Conservation (phyloP, 2,888 invertebrate genomes). For the Bombylius major region DNA sequence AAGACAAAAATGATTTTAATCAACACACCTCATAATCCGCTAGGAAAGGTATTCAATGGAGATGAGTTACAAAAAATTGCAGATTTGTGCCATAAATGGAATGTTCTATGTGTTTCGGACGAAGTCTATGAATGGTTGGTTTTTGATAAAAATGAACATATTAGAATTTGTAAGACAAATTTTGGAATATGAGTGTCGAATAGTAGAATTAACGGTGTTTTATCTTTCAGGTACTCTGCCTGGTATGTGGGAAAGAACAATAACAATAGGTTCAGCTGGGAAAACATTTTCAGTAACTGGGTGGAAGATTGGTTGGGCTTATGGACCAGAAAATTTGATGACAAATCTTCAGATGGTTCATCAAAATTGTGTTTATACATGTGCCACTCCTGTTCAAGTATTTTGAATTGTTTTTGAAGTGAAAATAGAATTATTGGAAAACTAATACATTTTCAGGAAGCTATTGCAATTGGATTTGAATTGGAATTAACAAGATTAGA, state of each 20-base stretch:
- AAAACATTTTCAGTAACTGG: conserved; percentile 98
- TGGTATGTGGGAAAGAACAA: conserved; percentile 95
- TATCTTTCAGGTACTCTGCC: conserved; percentile 63
- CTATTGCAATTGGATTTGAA: conserved; percentile 81
- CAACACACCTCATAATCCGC: conserved; percentile 97
- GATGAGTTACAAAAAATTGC: conserved; percentile 68
- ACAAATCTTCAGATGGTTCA: conserved; percentile 75
- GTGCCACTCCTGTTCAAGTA: conserved; percentile 74
- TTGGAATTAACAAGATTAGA: conserved; percentile 58
- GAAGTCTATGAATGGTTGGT: conserved; percentile 99
- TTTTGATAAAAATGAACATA: conserved; percentile 67
- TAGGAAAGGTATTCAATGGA: conserved; percentile 66
- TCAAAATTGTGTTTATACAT: conserved; percentile 89
- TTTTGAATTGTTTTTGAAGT: background rate
- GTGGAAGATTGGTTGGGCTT: conserved; percentile 95
- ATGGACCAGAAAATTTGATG: conserved; percentile 74
- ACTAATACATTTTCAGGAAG: conserved; percentile 52
- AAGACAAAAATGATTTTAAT: conserved; percentile 90
- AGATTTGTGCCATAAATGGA: conserved; percentile 79
- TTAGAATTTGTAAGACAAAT: conserved; percentile 63
- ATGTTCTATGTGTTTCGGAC: conserved; percentile 85
- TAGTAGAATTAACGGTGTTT: background rate
- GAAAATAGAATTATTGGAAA: background rate
- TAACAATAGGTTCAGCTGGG: conserved; percentile 94
- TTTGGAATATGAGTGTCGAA: background rate